These are phyloP conservation scores for Pseudomyrmex flavicornis DNA, from an alignment of 1,140 invertebrate species.

Conservation along the genomic window DNA sequence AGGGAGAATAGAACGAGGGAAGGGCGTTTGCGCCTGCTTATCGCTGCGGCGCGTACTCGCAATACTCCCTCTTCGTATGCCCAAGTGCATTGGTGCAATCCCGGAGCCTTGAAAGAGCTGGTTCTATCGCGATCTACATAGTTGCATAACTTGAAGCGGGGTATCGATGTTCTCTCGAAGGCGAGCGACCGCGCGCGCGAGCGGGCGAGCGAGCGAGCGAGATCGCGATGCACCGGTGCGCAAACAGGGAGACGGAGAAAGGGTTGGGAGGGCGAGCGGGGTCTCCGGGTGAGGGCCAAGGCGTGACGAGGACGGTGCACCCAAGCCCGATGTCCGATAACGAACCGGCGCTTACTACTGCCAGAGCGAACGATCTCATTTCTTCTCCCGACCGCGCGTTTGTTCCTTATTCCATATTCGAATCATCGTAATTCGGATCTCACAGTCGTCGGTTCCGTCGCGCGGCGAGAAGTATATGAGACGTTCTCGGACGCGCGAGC, in stretches of 20 bases:
- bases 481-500: not conserved
- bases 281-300: conserved; percentile 49
- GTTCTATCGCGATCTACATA: conserved; percentile 75
- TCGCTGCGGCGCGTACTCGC: conserved; percentile 23
- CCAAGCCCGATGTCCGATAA: conserved; percentile 74
- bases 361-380: conserved; percentile 62
- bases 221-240: conserved; percentile 64
- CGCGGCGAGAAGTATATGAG: not conserved
- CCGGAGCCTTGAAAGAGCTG: conserved; percentile 57
- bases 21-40: conserved; percentile 31
- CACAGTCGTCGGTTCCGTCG: not conserved
- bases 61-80: conserved; percentile 33
- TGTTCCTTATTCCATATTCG: not conserved
- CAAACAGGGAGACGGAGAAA: not conserved
- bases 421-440: conserved; percentile 22
- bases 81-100: conserved; percentile 48
- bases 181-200: conserved; percentile 20
- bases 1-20: not conserved
- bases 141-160: conserved; percentile 74
- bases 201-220: not conserved
- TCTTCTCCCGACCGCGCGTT: conserved; percentile 22
- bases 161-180: conserved; percentile 69
- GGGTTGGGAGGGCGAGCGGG: not conserved
- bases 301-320: conserved; percentile 77
- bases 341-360: conserved; percentile 65